These are phyloP conservation scores for Oeneis ivallda DNA, from an alignment of 2,888 invertebrate genomes.

Conservation along the genomic window DNA sequence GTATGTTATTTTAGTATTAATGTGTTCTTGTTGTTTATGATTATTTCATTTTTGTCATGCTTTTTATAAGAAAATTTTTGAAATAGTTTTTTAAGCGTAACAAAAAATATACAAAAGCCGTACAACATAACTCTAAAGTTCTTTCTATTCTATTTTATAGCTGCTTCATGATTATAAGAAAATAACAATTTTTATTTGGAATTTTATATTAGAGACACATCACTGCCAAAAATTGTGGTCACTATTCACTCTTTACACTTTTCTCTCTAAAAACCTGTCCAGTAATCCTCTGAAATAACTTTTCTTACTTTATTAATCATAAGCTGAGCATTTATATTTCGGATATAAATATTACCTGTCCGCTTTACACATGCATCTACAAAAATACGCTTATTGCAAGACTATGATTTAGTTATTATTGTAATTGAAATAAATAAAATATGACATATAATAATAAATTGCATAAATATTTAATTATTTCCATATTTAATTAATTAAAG, in stretches of 20 bases:
- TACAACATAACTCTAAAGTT: neutral
- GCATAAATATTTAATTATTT: neutral
- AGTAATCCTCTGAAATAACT: constrained; percentile 23
- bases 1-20: neutral
- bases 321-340: constrained; percentile 16
- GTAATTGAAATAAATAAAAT: constrained; percentile 8
- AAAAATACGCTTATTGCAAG: constrained; percentile 27
- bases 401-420: constrained; percentile 17
- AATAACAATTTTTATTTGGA: constrained; percentile 19
- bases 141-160: neutral
- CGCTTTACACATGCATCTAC: constrained; percentile 21
- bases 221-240: constrained; percentile 45
- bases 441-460: neutral
- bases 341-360: neutral
- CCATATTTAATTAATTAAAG: neutral
- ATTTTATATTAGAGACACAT: constrained; percentile 36
- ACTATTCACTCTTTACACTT: constrained; percentile 39
- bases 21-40: neutral
- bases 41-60: neutral
- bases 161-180: neutral
- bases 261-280: constrained; percentile 38
- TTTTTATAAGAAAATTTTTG: neutral
- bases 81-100: neutral
- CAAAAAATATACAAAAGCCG: constrained; percentile 1
- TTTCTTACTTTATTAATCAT: constrained; percentile 17